Conservation (phyloP, 2,797 vertebrate genomes). For the Hydrocynus forskahlii region DNA sequence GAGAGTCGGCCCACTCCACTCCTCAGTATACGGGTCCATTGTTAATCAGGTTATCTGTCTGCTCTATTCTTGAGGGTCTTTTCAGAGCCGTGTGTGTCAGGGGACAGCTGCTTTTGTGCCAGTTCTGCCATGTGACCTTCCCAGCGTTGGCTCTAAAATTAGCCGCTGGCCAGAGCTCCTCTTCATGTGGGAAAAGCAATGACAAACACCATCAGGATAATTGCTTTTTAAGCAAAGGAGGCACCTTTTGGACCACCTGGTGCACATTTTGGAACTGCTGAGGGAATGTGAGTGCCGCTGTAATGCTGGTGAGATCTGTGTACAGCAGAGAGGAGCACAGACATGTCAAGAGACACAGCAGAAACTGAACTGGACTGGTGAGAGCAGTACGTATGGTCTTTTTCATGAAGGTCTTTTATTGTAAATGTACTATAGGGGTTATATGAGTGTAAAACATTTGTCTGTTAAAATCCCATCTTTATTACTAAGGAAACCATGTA, state of each 20-base stretch:
- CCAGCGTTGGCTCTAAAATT: conserved; percentile 73
- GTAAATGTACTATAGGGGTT: background rate
- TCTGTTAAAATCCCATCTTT: too few species aligned
- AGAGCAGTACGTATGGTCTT: conserved; percentile 21
- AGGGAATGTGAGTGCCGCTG: conserved; percentile 11
- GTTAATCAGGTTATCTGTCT: conserved; percentile 4
- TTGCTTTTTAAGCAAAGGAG: conserved; percentile 27
- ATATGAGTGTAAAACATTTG: background rate
- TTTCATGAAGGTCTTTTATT: background rate
- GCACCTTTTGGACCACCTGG: conserved; percentile 15
- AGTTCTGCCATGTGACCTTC: conserved; percentile 60
- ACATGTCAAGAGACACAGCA: background rate
- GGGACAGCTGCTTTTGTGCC: conserved; percentile 54
- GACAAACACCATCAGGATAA: conserved; percentile 46
- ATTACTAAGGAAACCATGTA: too few species aligned
- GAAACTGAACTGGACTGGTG: conserved; percentile 26
- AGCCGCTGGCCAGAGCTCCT: conserved; percentile 58
- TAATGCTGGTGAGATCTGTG: background rate
- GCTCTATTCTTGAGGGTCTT: conserved; percentile 28
- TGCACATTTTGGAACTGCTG: background rate
- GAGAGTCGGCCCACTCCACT: background rate
- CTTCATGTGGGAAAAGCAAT: conserved; percentile 61
- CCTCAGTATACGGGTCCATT: background rate
- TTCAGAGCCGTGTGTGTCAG: conserved; percentile 4
- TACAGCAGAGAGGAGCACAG: background rate